Conservation (phyloP, 2,113 vertebrate species). For the Gobiocypris rarus region DNA sequence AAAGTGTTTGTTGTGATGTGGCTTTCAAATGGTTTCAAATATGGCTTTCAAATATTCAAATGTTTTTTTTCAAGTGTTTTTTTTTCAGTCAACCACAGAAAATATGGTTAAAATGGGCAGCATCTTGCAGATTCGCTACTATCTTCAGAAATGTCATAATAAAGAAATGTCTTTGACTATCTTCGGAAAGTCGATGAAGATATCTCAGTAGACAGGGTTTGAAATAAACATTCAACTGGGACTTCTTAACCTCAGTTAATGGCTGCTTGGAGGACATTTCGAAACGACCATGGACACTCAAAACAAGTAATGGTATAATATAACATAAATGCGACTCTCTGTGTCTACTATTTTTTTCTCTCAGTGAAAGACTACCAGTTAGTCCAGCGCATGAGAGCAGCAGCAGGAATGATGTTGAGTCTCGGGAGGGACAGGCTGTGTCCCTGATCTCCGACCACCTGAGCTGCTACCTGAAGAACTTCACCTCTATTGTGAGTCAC, state of each 20-base stretch:
- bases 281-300: not conserved
- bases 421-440: slow-evolving; percentile 53
- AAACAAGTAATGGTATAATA: not conserved
- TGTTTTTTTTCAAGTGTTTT: no score
- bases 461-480: slow-evolving; percentile 86
- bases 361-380: slow-evolving; percentile 96
- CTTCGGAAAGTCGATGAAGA: not conserved
- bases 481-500: slow-evolving; percentile 87
- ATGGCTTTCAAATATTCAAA: not conserved
- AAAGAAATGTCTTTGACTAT: no score
- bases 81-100: not conserved
- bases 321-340: not conserved
- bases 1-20: not conserved
- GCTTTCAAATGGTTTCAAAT: no score
- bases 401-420: slow-evolving; percentile 19
- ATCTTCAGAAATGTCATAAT: not conserved
- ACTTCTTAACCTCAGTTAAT: not conserved
- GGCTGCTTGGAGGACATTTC: not conserved
- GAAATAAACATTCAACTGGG: not conserved
- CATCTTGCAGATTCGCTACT: not conserved
- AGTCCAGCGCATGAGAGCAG: slow-evolving; percentile 82
- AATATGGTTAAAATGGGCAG: not conserved
- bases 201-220: not conserved
- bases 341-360: not conserved
- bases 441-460: slow-evolving; percentile 73